Evolutionary conservation across 2,888 invertebrate genomes (phyloP).

Genomic region (Sipha maydis): DNA sequence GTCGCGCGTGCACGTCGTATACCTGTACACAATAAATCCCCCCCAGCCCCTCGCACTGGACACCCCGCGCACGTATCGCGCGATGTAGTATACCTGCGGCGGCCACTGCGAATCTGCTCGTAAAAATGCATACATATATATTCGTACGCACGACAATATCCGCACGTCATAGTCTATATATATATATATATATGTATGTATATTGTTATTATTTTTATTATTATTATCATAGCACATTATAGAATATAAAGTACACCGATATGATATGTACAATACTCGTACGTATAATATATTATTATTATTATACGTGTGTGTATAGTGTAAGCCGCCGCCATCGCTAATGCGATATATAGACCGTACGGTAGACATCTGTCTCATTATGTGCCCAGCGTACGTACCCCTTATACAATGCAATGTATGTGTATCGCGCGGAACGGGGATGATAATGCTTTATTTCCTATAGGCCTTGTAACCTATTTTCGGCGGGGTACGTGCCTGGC

Average conservation of each 20-base stretch:
- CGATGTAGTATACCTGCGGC: neutral
- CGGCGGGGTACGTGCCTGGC: slow-evolving; percentile 47
- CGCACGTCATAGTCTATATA: neutral
- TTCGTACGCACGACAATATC: neutral
- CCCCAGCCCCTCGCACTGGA: neutral
- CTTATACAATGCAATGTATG: neutral
- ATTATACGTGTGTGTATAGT: neutral
- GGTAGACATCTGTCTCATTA: slow-evolving; percentile 39
- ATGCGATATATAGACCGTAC: neutral
- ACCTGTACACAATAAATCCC: neutral
- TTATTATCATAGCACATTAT: neutral
- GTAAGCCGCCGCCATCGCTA: neutral
- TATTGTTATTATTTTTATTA: neutral
- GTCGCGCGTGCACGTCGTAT: neutral
- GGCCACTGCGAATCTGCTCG: slow-evolving; percentile 1
- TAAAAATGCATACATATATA: neutral
- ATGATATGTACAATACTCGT: neutral
- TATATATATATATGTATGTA: too few relatives aligned
- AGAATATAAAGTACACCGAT: slow-evolving; percentile 9
- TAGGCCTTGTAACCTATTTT: slow-evolving; percentile 27
- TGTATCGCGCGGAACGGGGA: neutral
- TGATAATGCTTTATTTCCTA: neutral
- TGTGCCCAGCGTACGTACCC: neutral
- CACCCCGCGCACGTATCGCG: neutral
- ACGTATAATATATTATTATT: neutral